Conservation (phyloP, 1,140 invertebrate species). For the Arctopsyche grandis region DNA sequence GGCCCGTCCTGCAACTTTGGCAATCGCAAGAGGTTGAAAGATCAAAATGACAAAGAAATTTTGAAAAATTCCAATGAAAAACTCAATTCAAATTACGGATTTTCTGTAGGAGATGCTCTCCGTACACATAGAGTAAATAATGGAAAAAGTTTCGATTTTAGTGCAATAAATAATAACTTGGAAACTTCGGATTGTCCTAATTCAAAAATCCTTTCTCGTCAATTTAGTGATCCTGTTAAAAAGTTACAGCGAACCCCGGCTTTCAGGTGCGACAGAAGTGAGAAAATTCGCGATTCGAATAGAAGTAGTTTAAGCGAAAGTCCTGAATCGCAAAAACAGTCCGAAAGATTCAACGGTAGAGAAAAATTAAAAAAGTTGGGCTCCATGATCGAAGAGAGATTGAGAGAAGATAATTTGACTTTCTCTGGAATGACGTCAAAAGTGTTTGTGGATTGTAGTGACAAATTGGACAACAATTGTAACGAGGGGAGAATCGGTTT, state of each 20-base stretch:
- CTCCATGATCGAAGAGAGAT: slow-evolving; percentile 61
- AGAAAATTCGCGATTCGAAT: slow-evolving; percentile 61
- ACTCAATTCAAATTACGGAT: neutral
- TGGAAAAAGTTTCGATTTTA: too few species aligned
- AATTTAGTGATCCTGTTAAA: slow-evolving; percentile 68
- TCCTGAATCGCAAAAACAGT: slow-evolving; percentile 61
- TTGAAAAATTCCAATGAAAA: slow-evolving; percentile 30
- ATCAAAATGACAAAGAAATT: neutral
- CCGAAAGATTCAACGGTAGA: slow-evolving; percentile 59
- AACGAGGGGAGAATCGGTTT: slow-evolving; percentile 27
- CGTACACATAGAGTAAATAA: neutral
- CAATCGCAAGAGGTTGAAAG: slow-evolving; percentile 51
- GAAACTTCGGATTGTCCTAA: neutral
- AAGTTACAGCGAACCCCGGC: slow-evolving; percentile 72
- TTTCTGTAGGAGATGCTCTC: too few species aligned
- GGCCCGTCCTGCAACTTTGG: slow-evolving; percentile 49
- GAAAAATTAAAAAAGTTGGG: slow-evolving; percentile 61
- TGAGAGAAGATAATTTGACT: slow-evolving; percentile 63
- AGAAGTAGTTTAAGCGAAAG: slow-evolving; percentile 62
- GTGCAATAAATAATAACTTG: too few species aligned
- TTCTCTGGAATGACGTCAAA: slow-evolving; percentile 33
- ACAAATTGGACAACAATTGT: neutral
- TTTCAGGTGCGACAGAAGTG: slow-evolving; percentile 68
- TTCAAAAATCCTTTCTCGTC: slow-evolving; percentile 59
- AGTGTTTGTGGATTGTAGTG: slow-evolving; percentile 21